phyloP scores from a whole-genome alignment of 2,113 vertebrate species.

The Syngnathus typhle region DNA sequence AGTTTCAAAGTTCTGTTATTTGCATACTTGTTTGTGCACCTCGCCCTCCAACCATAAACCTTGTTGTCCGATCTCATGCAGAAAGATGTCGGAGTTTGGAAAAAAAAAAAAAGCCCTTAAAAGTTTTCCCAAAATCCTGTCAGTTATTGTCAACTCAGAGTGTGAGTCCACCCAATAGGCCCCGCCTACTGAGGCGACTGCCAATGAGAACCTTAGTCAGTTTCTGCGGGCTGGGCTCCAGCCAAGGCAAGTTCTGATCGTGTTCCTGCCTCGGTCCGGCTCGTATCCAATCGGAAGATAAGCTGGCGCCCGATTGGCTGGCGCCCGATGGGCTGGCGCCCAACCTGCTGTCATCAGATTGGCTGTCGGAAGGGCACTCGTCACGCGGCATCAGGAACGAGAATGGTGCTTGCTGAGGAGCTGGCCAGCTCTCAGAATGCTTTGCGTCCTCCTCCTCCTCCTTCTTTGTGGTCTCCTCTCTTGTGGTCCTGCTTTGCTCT shows the following conservation, averaged over 20 bases:
- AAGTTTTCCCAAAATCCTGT: slow-evolving; percentile 17
- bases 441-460: slow-evolving; percentile 7
- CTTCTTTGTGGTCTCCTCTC: background rate
- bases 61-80: slow-evolving; percentile 20
- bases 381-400: slow-evolving; percentile 65
- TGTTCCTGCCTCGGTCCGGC: background rate
- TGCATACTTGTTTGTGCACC: background rate
- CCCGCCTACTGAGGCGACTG: slow-evolving; percentile 45
- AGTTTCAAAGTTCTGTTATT: background rate
- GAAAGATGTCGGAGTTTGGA: slow-evolving; percentile 15
- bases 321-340: slow-evolving; percentile 60
- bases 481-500: slow-evolving; percentile 19
- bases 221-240: slow-evolving; percentile 59
- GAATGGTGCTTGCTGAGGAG: slow-evolving; percentile 44
- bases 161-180: slow-evolving; percentile 30
- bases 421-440: slow-evolving; percentile 25
- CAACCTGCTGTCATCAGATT: slow-evolving; percentile 59
- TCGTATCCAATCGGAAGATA: slow-evolving; percentile 37
- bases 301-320: slow-evolving; percentile 58
- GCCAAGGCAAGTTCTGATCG: slow-evolving; percentile 59
- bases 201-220: slow-evolving; percentile 58
- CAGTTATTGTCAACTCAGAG: slow-evolving; percentile 48
- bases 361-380: slow-evolving; percentile 29
- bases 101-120: slow-evolving; percentile 43
- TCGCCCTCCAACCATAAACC: slow-evolving; percentile 10